Conservation (phyloP, 92 coral and sea anemone species). For the Epizoanthus scotinus region DNA sequence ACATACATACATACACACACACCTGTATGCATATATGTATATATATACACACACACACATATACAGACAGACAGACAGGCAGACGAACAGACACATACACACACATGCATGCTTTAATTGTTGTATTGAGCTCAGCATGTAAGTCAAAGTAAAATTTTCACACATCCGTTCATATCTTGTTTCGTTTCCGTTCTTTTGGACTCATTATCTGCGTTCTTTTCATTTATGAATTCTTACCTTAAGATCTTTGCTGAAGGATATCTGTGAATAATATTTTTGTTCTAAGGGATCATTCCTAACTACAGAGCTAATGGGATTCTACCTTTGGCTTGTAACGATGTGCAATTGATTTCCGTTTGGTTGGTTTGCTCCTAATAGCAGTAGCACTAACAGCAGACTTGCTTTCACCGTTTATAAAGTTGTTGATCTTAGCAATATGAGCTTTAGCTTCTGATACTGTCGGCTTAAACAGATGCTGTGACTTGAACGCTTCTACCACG, state of each 20-base stretch:
- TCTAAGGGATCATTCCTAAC: neutral
- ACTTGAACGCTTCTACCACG: neutral
- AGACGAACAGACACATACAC: too few relatives aligned
- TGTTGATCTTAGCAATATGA: conserved; percentile 3
- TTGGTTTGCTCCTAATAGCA: neutral
- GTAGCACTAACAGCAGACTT: neutral
- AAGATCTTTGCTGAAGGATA: neutral
- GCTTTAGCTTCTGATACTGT: neutral
- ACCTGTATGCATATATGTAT: too few relatives aligned
- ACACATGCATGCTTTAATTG: too few relatives aligned
- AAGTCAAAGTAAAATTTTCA: too few relatives aligned
- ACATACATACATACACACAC: too few relatives aligned
- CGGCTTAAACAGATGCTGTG: neutral
- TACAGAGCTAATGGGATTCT: neutral
- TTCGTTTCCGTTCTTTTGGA: too few relatives aligned
- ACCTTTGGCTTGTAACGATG: neutral
- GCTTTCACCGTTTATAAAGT: neutral
- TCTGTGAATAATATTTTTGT: neutral
- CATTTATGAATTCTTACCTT: too few relatives aligned
- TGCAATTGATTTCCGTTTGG: neutral
- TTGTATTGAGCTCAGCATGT: too few relatives aligned
- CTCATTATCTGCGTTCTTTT: too few relatives aligned
- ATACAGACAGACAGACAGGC: too few relatives aligned
- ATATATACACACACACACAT: too few relatives aligned
- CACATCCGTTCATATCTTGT: too few relatives aligned